Conservation (phyloP, 2,888 invertebrate species). For the Liopterus haemorrhoidalis region DNA sequence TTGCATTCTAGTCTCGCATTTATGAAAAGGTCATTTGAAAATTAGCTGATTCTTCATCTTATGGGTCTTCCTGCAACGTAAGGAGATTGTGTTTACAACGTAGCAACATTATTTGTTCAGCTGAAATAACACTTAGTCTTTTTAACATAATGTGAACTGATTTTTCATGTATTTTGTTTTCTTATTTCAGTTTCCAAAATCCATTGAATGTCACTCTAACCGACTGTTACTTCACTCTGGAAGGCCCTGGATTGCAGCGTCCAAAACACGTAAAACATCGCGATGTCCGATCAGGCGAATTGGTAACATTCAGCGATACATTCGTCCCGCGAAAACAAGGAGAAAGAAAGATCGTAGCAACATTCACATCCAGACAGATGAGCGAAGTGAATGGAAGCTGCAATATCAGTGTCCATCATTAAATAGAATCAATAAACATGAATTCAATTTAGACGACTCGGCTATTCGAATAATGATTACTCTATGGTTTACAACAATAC, state of each 20-base stretch:
- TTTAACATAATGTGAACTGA: no score
- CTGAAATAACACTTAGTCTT: neutral
- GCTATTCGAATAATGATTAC: no score
- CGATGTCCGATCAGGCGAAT: slow-evolving; percentile 59
- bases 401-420: slow-evolving; percentile 46
- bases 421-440: no score
- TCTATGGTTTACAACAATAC: no score
- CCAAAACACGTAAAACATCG: slow-evolving; percentile 56
- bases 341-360: slow-evolving; percentile 57
- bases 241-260: slow-evolving; percentile 62
- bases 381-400: slow-evolving; percentile 59
- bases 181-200: slow-evolving; percentile 55
- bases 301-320: slow-evolving; percentile 56
- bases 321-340: slow-evolving; percentile 56
- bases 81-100: neutral
- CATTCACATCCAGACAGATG: slow-evolving; percentile 61
- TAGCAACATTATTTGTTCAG: neutral
- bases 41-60: neutral
- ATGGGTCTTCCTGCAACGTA: neutral
- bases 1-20: neutral
- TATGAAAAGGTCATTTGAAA: slow-evolving; percentile 6
- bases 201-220: slow-evolving; percentile 59
- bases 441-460: no score
- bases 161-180: neutral
- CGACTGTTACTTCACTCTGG: slow-evolving; percentile 62